Percentiles rank a stretch among this genome's conserved stretches.
These are phyloP conservation scores for Petrosia ficiformis DNA, from an alignment of 37 sponge, comb jelly and placozoan species.

Conservation along the genomic window DNA sequence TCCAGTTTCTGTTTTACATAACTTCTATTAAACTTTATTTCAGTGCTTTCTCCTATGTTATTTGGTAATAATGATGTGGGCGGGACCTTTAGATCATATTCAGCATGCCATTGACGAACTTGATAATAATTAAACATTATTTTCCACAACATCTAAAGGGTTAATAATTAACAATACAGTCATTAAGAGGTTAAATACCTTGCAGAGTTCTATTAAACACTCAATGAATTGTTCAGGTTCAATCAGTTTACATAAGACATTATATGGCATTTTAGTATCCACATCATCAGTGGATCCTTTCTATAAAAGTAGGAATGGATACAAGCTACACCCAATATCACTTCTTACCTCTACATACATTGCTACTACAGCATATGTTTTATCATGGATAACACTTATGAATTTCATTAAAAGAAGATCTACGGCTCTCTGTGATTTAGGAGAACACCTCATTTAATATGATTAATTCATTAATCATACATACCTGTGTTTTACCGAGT, in stretches of 20 bases:
- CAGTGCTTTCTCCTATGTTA: slow-evolving; percentile 7
- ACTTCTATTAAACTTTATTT: slow-evolving; percentile 35
- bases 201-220: slow-evolving; percentile 48
- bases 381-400: slow-evolving; percentile 62
- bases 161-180: background rate
- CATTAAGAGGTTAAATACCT: slow-evolving; percentile 14
- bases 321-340: background rate
- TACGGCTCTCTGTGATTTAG: slow-evolving; percentile 65
- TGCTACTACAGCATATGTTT: slow-evolving; percentile 51
- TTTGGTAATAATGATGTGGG: background rate
- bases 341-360: slow-evolving; percentile 60
- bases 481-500: slow-evolving; percentile 75
- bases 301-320: background rate
- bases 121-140: slow-evolving; percentile 72
- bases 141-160: slow-evolving; percentile 63
- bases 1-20: slow-evolving; percentile 68
- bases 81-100: background rate
- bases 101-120: slow-evolving; percentile 55
- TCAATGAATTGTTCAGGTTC: slow-evolving; percentile 41
- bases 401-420: slow-evolving; percentile 70
- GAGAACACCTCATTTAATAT: background rate
- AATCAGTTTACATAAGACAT: slow-evolving; percentile 44
- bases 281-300: slow-evolving; percentile 11
- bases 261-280: slow-evolving; percentile 28
- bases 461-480: background rate